Percentiles rank a stretch among this genome's conserved stretches.
These are phyloP conservation scores for Meganola albula DNA, from an alignment of 2,888 invertebrate genomes.

Conservation along the genomic window DNA sequence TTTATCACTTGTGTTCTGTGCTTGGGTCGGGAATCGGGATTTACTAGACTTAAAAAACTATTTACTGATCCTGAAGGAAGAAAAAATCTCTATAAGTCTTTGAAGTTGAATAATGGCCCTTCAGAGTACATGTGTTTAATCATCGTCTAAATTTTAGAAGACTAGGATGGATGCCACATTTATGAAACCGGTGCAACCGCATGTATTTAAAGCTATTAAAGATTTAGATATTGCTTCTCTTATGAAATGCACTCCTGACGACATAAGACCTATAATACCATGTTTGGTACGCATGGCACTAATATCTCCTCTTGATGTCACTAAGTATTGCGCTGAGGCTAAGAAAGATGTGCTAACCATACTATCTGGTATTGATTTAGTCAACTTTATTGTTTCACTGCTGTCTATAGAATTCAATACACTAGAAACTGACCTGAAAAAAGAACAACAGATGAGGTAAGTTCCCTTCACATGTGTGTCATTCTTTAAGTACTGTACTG, in stretches of 20 bases:
- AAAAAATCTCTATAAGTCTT: too few relatives aligned
- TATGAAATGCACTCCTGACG: constrained; percentile 83
- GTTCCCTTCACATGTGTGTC: too few relatives aligned
- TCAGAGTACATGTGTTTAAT: too few relatives aligned
- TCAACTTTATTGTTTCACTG: constrained; percentile 95
- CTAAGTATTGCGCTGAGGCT: constrained; percentile 88
- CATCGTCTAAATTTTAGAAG: too few relatives aligned
- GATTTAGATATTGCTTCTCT: constrained; percentile 87
- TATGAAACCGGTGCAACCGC: constrained; percentile 80
- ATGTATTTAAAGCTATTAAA: constrained; percentile 88
- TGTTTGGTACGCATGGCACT: constrained; percentile 96
- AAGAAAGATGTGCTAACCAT: constrained; percentile 93
- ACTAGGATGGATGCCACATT: constrained; percentile 52
- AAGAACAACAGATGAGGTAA: constrained; percentile 92
- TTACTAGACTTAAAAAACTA: too few relatives aligned
- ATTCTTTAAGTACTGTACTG: too few relatives aligned
- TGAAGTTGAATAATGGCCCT: too few relatives aligned
- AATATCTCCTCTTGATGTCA: constrained; percentile 89
- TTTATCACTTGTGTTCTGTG: too few relatives aligned
- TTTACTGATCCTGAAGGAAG: too few relatives aligned
- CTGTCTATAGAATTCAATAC: constrained; percentile 96
- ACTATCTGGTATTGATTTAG: constrained; percentile 93
- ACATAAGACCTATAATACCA: constrained; percentile 93
- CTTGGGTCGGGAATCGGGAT: too few relatives aligned
- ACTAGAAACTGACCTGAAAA: constrained; percentile 93